A percentile compares a stretch with the other conserved stretches of the same genome.
phyloP scores from a whole-genome alignment of 2,888 invertebrate genomes.

The Anthrax anthrax region DNA sequence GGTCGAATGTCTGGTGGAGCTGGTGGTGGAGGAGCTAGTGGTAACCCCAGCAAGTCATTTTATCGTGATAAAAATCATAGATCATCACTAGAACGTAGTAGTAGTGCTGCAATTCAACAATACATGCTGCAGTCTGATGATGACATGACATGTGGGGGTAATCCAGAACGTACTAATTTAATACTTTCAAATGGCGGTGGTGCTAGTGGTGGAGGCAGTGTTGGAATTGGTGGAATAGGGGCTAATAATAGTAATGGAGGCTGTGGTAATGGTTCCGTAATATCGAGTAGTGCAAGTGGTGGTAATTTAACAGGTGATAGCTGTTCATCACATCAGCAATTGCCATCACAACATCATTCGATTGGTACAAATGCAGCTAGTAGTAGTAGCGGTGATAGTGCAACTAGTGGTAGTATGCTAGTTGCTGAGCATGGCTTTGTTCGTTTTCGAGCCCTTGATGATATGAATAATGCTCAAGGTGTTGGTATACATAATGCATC shows the following conservation, averaged over 20 bases:
- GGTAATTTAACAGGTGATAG: slow-evolving; percentile 13
- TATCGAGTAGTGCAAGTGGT: slow-evolving; percentile 14
- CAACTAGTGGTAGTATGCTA: slow-evolving; percentile 56
- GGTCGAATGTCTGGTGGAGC: slow-evolving; percentile 7
- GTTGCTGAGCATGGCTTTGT: slow-evolving; percentile 86
- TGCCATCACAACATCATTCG: slow-evolving; percentile 14
- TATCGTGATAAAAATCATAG: slow-evolving; percentile 3
- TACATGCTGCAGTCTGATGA: slow-evolving; percentile 18
- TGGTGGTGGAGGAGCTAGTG: slow-evolving; percentile 7
- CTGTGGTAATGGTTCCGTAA: slow-evolving; percentile 12
- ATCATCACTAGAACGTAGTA: slow-evolving; percentile 15
- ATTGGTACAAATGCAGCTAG: slow-evolving; percentile 23
- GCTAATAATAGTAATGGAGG: slow-evolving; percentile 6
- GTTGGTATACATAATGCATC: slow-evolving; percentile 21
- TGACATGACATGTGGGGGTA: slow-evolving; percentile 20
- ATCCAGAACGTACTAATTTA: slow-evolving; percentile 25
- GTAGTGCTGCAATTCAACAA: slow-evolving; percentile 14
- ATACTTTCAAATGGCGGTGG: slow-evolving; percentile 17
- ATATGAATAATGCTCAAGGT: slow-evolving; percentile 20
- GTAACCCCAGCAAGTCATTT: slow-evolving; percentile 4
- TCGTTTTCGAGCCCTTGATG: slow-evolving; percentile 61
- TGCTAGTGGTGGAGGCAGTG: slow-evolving; percentile 8
- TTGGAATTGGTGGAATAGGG: slow-evolving; percentile 4
- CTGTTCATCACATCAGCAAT: slow-evolving; percentile 30
- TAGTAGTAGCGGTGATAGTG: slow-evolving; percentile 37